Conservation (phyloP, 2,888 invertebrate genomes). For the Calliopum simillimum region DNA sequence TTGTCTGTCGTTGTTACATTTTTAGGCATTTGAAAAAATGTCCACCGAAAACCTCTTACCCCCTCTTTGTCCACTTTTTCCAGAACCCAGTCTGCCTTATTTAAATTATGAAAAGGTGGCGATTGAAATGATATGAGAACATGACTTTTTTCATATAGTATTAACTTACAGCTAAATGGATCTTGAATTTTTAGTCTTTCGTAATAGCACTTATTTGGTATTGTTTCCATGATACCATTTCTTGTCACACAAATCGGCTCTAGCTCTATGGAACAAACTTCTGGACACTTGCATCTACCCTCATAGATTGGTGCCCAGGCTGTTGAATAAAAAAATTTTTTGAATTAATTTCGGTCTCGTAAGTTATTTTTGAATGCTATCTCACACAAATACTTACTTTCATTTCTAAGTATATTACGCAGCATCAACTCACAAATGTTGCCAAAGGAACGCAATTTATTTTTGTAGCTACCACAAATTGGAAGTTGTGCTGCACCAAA, state of each 20-base stretch:
- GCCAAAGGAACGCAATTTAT: conserved; percentile 50
- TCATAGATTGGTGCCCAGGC: conserved; percentile 56
- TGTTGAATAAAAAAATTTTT: conserved; percentile 31
- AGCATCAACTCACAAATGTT: conserved; percentile 55
- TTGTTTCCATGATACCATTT: conserved; percentile 54
- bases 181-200: conserved; percentile 55
- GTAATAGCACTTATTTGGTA: conserved; percentile 56
- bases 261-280: conserved; percentile 49
- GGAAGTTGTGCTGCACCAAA: conserved; percentile 48
- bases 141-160: not conserved
- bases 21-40: too few species aligned
- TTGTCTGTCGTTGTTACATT: too few species aligned
- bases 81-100: too few species aligned
- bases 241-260: conserved; percentile 54
- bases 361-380: too few species aligned
- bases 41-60: too few species aligned
- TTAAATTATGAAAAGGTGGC: too few species aligned
- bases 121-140: too few species aligned
- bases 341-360: too few species aligned
- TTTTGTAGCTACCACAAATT: conserved; percentile 51
- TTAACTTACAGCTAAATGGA: conserved; percentile 50
- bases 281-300: conserved; percentile 52
- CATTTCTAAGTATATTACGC: conserved; percentile 40
- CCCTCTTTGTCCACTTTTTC: too few species aligned
- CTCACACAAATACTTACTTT: conserved; percentile 41